Evolutionary conservation across 92 coral and sea anemone genomes (phyloP).

Genomic region (Parazoanthus swiftii): DNA sequence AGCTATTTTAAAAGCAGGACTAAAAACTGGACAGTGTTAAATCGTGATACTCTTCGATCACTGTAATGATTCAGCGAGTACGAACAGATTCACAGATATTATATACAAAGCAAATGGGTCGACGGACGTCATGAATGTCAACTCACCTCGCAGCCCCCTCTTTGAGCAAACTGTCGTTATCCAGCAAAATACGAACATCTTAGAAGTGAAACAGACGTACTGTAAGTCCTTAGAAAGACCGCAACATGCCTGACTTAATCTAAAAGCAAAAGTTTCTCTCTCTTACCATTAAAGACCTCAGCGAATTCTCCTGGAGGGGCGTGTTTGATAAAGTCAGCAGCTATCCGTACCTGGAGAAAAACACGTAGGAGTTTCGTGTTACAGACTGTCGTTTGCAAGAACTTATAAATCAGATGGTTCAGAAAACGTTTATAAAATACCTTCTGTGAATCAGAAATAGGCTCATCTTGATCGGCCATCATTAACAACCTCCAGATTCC

Average conservation of each 20-base stretch:
- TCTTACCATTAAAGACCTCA: constrained; percentile 98
- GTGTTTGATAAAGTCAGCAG: constrained; percentile 99
- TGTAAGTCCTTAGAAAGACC: not conserved
- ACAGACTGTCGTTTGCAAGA: constrained; percentile 1
- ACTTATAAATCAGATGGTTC: not conserved
- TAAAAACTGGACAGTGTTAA: not conserved
- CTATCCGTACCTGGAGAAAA: constrained; percentile 89
- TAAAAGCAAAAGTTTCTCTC: not conserved
- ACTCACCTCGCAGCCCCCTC: constrained; percentile 88
- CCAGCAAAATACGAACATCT: constrained; percentile 94
- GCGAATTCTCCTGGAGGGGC: constrained; percentile 99
- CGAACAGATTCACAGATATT: not conserved
- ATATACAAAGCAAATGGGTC: not conserved
- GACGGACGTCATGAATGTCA: constrained; percentile 1
- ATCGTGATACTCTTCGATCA: not conserved
- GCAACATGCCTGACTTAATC: not conserved
- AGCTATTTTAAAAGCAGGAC: not conserved
- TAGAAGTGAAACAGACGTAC: constrained; percentile 20
- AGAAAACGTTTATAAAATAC: constrained; percentile 49
- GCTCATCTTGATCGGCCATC: constrained; percentile 97
- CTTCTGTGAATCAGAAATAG: constrained; percentile 90
- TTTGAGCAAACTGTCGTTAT: constrained; percentile 85
- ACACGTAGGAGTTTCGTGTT: constrained; percentile 38
- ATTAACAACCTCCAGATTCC: constrained; percentile 62
- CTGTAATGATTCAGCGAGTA: not conserved